These are phyloP conservation scores for Campoletis sonorensis DNA, from an alignment of 1,140 invertebrate species.

Conservation along the genomic window DNA sequence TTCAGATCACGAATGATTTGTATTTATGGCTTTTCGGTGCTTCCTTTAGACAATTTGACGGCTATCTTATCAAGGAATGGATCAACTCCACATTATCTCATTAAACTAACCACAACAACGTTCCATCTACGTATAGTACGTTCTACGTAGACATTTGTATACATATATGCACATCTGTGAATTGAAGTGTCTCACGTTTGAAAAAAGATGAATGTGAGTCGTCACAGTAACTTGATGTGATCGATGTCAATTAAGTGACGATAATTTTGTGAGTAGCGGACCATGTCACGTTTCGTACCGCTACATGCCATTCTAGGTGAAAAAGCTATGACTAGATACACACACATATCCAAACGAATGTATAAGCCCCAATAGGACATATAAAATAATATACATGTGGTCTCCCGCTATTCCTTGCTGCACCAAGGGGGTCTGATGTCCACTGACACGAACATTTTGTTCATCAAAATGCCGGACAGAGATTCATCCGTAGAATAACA, in stretches of 20 bases:
- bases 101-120: background rate
- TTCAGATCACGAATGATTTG: background rate
- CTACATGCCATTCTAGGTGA: slow-evolving; percentile 29
- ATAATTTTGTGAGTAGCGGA: slow-evolving; percentile 39
- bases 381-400: background rate
- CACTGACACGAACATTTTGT: slow-evolving; percentile 61
- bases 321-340: slow-evolving; percentile 6
- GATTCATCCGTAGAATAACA: background rate
- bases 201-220: slow-evolving; percentile 3
- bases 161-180: too few relatives aligned
- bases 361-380: background rate
- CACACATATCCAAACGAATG: background rate
- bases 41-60: background rate
- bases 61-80: background rate
- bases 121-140: background rate
- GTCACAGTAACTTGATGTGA: slow-evolving; percentile 31
- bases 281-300: slow-evolving; percentile 29
- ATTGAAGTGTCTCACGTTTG: background rate
- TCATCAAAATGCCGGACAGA: slow-evolving; percentile 54
- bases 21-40: slow-evolving; percentile 5
- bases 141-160: background rate
- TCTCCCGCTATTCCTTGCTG: slow-evolving; percentile 6
- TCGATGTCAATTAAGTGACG: slow-evolving; percentile 45
- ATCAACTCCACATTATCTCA: slow-evolving; percentile 14
- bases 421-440: slow-evolving; percentile 61